These are phyloP conservation scores for Tiliacea citrago DNA, from an alignment of 2,888 invertebrate species.

Conservation along the genomic window DNA sequence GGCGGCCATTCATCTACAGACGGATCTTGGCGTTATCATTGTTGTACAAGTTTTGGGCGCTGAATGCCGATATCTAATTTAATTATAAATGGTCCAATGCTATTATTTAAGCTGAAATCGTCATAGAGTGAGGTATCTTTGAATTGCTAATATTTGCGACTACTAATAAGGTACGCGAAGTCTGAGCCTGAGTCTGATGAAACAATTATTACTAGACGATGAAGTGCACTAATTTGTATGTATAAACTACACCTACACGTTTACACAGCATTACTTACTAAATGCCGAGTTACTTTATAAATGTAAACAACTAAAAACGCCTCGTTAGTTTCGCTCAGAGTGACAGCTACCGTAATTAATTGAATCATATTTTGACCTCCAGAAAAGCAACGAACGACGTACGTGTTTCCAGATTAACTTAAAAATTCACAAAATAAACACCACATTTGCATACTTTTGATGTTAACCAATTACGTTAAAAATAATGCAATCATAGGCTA, in stretches of 20 bases:
- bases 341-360: no score
- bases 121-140: neutral
- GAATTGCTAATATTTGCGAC: no score
- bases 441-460: conserved; percentile 24
- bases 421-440: conserved; percentile 15
- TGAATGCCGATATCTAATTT: conserved; percentile 48
- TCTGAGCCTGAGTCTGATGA: no score
- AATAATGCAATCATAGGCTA: conserved; percentile 39
- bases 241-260: neutral
- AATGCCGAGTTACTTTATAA: no score
- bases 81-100: conserved; percentile 40
- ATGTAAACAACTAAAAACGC: neutral
- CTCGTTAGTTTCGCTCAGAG: neutral
- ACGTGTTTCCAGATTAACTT: neutral
- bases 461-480: conserved; percentile 37
- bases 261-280: neutral
- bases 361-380: neutral
- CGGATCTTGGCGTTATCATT: conserved; percentile 54
- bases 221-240: neutral
- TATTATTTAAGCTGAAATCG: conserved; percentile 24
- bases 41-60: conserved; percentile 41
- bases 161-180: neutral
- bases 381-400: neutral
- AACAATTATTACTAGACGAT: neutral
- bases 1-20: conserved; percentile 75